phyloP scores from a whole-genome alignment of 2,888 invertebrate species.

The Mimas tiliae region DNA sequence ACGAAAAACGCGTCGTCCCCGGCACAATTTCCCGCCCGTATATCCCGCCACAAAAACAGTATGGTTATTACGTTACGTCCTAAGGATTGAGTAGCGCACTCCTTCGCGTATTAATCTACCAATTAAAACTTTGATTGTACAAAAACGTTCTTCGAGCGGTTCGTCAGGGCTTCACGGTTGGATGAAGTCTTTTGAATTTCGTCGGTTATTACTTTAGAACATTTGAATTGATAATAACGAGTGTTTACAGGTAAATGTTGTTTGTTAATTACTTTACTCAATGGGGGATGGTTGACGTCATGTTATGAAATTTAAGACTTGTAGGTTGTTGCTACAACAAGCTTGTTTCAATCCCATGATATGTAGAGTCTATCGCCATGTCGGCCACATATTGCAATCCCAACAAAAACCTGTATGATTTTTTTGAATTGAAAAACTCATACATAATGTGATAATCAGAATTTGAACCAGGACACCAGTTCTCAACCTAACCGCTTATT shows the following conservation, averaged over 20 bases:
- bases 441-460: too few species aligned
- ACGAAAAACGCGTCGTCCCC: neutral
- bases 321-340: too few species aligned
- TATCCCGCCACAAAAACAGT: slow-evolving; percentile 30
- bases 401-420: too few species aligned
- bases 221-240: slow-evolving; percentile 34
- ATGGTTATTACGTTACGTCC: slow-evolving; percentile 39
- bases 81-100: slow-evolving; percentile 37
- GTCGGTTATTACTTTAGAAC: slow-evolving; percentile 35
- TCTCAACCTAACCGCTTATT: too few species aligned
- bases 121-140: slow-evolving; percentile 60
- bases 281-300: neutral
- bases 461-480: too few species aligned
- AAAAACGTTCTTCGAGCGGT: slow-evolving; percentile 54
- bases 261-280: slow-evolving; percentile 14
- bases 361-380: too few species aligned
- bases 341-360: too few species aligned
- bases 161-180: slow-evolving; percentile 49
- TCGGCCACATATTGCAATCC: too few species aligned
- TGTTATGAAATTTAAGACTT: neutral
- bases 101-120: slow-evolving; percentile 61
- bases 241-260: slow-evolving; percentile 28
- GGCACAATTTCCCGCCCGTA: slow-evolving; percentile 32
- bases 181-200: slow-evolving; percentile 45
- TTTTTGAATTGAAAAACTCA: too few species aligned